These are phyloP conservation scores for Indicator indicator DNA, from an alignment of 2,113 vertebrate genomes.

Conservation along the genomic window DNA sequence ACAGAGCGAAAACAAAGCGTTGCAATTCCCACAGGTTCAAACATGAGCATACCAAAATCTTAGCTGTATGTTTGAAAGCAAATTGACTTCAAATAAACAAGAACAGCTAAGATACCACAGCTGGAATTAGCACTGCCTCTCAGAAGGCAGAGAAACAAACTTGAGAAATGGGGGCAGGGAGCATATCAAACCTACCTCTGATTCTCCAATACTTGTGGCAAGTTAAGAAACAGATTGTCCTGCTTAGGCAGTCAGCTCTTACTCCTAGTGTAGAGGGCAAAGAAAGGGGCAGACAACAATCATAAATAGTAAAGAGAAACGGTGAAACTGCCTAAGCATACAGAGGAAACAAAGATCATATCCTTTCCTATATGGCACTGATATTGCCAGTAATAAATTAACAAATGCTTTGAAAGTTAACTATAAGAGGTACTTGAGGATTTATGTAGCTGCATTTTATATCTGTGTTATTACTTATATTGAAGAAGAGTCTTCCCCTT, in stretches of 20 bases:
- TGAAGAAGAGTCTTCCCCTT: neutral
- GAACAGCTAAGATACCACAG: neutral
- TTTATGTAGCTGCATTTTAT: neutral
- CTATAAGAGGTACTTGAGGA: neutral
- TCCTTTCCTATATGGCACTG: neutral
- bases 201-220: neutral
- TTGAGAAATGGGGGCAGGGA: neutral
- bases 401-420: neutral
- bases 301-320: neutral
- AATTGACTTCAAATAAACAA: neutral
- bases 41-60: constrained; percentile 12
- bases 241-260: neutral
- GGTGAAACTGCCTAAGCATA: neutral
- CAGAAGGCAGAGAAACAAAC: neutral
- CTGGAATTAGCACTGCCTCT: neutral
- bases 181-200: neutral
- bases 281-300: neutral
- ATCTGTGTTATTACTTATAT: neutral
- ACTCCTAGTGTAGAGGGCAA: neutral
- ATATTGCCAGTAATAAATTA: neutral
- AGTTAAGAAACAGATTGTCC: neutral
- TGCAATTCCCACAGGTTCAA: constrained; percentile 41
- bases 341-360: neutral
- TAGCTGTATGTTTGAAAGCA: neutral
- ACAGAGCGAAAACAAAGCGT: constrained; percentile 47